Percentiles rank a stretch among this genome's conserved stretches.
These are phyloP conservation scores for Teleiodes luculella DNA, from an alignment of 2,888 invertebrate genomes.

Conservation along the genomic window DNA sequence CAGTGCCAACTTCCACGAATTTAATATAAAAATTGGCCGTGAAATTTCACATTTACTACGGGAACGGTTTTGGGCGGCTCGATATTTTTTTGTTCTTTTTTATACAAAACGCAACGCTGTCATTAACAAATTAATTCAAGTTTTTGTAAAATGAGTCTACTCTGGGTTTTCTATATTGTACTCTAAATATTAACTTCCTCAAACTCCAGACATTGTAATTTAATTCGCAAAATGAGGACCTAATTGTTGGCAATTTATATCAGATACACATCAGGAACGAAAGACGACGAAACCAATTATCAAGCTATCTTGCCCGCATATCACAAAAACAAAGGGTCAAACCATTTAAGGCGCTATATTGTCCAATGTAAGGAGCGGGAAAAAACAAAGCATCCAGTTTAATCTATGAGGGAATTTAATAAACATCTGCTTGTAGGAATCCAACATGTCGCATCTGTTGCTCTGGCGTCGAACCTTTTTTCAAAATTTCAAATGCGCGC, in stretches of 20 bases:
- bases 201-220: background rate
- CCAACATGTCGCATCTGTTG: conserved; percentile 76
- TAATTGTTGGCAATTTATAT: conserved; percentile 40
- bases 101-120: background rate
- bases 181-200: no score
- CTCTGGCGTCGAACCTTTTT: conserved; percentile 59
- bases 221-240: conserved; percentile 22
- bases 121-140: no score
- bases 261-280: conserved; percentile 33
- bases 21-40: conserved; percentile 74
- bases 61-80: conserved; percentile 41
- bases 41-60: conserved; percentile 69
- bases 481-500: conserved; percentile 71
- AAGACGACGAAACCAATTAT: conserved; percentile 55
- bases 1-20: conserved; percentile 70
- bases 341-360: conserved; percentile 66
- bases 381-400: conserved; percentile 69
- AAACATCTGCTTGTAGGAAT: conserved; percentile 75
- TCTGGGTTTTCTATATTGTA: no score
- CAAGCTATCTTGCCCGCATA: conserved; percentile 65
- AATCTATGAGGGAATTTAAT: conserved; percentile 73
- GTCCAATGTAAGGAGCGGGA: conserved; percentile 51
- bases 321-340: conserved; percentile 54
- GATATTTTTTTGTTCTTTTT: conserved; percentile 28
- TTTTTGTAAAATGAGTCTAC: no score